Evolutionary conservation across 2,113 vertebrate species (phyloP).

Genomic region (Macrotus californicus): DNA sequence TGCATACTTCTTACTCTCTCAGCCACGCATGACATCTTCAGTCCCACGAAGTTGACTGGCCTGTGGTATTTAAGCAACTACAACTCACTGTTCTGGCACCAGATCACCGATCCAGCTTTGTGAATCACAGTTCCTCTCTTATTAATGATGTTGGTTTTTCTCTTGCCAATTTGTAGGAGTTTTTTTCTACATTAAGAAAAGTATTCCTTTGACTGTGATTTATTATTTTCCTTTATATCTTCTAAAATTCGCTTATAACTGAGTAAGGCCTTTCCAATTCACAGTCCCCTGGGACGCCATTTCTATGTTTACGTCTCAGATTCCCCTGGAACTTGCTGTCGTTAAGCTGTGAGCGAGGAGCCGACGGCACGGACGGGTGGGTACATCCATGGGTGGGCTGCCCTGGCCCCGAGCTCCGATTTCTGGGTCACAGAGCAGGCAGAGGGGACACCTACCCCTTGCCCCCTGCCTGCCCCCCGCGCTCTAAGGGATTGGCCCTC

Average conservation of each 20-base stretch:
- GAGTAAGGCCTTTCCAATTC: neutral
- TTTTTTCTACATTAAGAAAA: neutral
- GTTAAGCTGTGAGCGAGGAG: neutral
- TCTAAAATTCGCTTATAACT: neutral
- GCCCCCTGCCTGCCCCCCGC: no score
- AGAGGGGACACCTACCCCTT: no score
- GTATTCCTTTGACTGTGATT: neutral
- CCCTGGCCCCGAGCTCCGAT: neutral
- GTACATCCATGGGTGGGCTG: no score
- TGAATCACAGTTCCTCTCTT: neutral
- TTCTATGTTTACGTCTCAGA: neutral
- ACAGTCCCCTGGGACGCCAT: neutral
- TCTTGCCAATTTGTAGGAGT: neutral
- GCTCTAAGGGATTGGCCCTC: neutral
- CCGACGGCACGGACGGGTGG: no score
- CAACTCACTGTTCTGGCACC: neutral
- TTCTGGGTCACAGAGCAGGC: neutral
- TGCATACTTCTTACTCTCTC: neutral
- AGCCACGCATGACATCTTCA: neutral
- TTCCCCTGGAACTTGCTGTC: neutral
- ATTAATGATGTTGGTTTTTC: neutral
- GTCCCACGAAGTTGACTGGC: neutral
- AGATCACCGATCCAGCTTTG: neutral
- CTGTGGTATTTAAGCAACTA: neutral
- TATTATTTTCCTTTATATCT: slow-evolving; percentile 3